A percentile compares a stretch with the other conserved stretches of the same genome.
Evolutionary conservation across 2,113 vertebrate genomes (phyloP).

Genomic region (Oreochromis niloticus): DNA sequence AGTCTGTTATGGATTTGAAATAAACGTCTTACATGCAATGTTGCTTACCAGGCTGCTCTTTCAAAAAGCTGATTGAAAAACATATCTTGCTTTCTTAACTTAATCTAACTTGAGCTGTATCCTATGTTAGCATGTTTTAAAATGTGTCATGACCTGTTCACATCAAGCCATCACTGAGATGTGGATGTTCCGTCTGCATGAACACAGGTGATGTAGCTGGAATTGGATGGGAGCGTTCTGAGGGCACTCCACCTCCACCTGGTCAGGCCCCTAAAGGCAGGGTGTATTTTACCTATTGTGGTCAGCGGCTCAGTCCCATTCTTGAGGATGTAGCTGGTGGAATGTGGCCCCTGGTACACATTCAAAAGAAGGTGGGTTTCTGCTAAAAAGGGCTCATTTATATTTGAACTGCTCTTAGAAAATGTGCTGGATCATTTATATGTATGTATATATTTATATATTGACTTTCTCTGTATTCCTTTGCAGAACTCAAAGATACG

Average conservation of each 20-base stretch:
- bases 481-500: slow-evolving; percentile 93
- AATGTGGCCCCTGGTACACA: slow-evolving; percentile 98
- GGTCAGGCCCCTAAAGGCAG: slow-evolving; percentile 94
- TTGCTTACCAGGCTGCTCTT: slow-evolving; percentile 8
- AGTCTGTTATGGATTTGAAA: not conserved
- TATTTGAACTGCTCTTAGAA: not conserved
- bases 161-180: not conserved
- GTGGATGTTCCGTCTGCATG: not conserved
- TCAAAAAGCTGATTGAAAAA: not conserved
- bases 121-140: not conserved
- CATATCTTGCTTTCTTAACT: not conserved
- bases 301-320: slow-evolving; percentile 86
- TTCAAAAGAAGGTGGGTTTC: slow-evolving; percentile 90
- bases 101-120: not conserved
- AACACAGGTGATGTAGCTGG: slow-evolving; percentile 87
- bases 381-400: not conserved
- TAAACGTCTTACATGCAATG: not conserved
- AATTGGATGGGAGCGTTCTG: slow-evolving; percentile 95
- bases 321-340: slow-evolving; percentile 95
- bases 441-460: not conserved
- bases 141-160: not conserved
- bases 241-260: slow-evolving; percentile 91
- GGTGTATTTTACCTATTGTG: slow-evolving; percentile 97
- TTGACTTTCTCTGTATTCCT: not conserved
- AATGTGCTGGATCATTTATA: not conserved